Conservation (phyloP, 2,113 vertebrate genomes). For the Cebus imitator region DNA sequence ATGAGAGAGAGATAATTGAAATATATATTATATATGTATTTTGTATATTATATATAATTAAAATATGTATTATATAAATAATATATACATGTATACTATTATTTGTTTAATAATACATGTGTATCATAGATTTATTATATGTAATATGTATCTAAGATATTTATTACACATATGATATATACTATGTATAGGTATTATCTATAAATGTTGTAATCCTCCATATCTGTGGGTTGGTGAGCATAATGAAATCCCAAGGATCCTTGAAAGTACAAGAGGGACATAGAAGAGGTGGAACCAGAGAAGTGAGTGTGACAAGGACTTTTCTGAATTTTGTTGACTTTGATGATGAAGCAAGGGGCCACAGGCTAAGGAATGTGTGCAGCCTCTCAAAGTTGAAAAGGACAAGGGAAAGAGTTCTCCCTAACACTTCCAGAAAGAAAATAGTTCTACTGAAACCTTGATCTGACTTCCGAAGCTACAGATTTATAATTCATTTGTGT, state of each 20-base stretch:
- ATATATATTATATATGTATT: too few species aligned
- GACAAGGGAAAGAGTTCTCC: background rate
- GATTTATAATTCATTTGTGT: background rate
- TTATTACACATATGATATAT: too few species aligned
- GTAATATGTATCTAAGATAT: too few species aligned
- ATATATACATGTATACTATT: too few species aligned
- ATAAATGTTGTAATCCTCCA: background rate
- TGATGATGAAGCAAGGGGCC: background rate
- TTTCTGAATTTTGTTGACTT: background rate
- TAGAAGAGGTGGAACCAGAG: background rate
- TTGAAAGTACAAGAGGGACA: background rate
- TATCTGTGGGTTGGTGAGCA: background rate
- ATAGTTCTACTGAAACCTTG: background rate
- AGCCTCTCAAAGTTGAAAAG: background rate
- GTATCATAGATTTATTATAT: too few species aligned
- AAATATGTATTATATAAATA: too few species aligned
- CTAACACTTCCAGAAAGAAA: background rate
- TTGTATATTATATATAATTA: too few species aligned
- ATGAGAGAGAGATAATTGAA: too few species aligned
- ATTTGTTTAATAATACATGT: too few species aligned
- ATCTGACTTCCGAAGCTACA: background rate
- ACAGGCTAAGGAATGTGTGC: background rate
- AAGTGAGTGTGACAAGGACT: background rate
- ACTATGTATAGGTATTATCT: too few species aligned
- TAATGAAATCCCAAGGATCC: background rate